Evolutionary conservation across 2,113 vertebrate genomes (phyloP), one percentile per base, ranked within the genome.

Genomic region (Anthoscopus minutus): DNA sequence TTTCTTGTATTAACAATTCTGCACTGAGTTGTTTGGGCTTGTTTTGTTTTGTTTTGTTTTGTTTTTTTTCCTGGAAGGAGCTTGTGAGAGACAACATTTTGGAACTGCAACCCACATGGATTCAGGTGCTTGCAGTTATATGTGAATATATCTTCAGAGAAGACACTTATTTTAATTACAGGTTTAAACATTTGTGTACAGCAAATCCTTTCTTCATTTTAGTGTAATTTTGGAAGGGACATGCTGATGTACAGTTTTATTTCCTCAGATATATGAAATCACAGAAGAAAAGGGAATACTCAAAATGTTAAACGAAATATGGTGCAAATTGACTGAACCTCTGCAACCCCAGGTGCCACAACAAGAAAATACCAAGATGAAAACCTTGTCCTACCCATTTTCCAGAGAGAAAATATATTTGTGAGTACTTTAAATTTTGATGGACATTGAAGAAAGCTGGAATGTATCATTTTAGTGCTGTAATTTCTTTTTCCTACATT

Each of bases 371-470:
- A 98, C 95, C 70, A 97, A 96, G 84, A 98, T 98, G 96, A 99
- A 99, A 94, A 98, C 94, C 67, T 98, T 99, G 37, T 99, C 98
- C 56, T 98, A 99, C 15, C 98, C 98, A 0, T 99, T 99, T 91
- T 99, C 98, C 96, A 98, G 99, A 97, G 99, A 99, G 89, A 99
- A 99, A 89, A 98, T 99, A 83, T 98, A 99, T 95, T 98, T 99
- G 99, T 99, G 97, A 99, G 99, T 98, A 80, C 16, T 81, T 64
- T 19, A 62, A 74, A 73, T 47, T 81, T 16, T 33, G 27, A 38
- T 67, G 9, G 74, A 15, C 18, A 58, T 17, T 6, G 8, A 86
- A 80, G 27, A 62, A 80, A 86, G 4, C 8, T 77, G 5, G 25
- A 67, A 56, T 7, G 31, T 60, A 8, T 30, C 0, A 2, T 56